These are phyloP conservation scores for Anguilla rostrata DNA, from an alignment of 2,113 vertebrate genomes.

Conservation along the genomic window DNA sequence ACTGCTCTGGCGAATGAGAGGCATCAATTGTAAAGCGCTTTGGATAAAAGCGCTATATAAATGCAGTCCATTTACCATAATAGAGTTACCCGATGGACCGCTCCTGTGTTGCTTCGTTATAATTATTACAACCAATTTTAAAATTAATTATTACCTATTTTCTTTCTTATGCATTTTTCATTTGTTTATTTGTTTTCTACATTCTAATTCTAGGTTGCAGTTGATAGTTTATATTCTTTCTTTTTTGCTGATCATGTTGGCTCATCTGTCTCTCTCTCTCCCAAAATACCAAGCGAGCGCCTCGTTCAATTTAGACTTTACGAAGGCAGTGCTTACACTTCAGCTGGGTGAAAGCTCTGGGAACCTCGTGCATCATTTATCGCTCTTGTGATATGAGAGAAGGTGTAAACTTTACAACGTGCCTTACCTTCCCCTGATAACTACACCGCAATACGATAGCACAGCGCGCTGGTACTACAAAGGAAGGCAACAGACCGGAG, in stretches of 20 bases:
- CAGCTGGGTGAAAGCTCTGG: constrained; percentile 38
- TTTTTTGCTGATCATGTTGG: not conserved
- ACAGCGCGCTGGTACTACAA: not conserved
- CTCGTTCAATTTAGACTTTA: constrained; percentile 20
- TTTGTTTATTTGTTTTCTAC: not conserved
- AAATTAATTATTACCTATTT: no score
- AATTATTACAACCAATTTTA: no score
- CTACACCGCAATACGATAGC: constrained; percentile 12
- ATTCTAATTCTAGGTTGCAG: no score
- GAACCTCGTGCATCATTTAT: constrained; percentile 47
- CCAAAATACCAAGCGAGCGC: not conserved
- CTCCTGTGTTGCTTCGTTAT: no score
- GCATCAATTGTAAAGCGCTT: no score
- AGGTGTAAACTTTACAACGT: not conserved
- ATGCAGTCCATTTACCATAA: no score
- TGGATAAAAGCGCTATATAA: no score
- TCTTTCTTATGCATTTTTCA: not conserved
- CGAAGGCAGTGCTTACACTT: constrained; percentile 38
- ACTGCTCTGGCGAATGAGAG: no score
- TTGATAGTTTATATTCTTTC: no score
- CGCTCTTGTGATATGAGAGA: constrained; percentile 3
- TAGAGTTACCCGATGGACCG: no score
- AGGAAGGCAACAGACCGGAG: not conserved
- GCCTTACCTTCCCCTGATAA: not conserved
- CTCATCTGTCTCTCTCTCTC: not conserved